These are phyloP conservation scores for Eumeta japonica DNA, from an alignment of 1,140 invertebrate species.

Conservation along the genomic window DNA sequence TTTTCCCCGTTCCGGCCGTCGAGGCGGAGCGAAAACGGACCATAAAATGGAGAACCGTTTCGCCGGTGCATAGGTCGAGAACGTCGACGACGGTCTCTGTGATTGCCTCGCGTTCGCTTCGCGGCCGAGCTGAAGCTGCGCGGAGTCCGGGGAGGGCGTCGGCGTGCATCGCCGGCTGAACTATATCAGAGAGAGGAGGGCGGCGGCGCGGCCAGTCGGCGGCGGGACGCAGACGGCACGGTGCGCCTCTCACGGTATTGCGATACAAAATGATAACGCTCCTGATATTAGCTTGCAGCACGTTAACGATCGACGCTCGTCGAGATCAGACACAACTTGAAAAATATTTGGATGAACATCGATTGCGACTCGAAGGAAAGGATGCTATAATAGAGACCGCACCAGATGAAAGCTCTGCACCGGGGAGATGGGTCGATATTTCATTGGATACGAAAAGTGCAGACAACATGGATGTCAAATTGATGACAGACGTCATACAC, in stretches of 20 bases:
- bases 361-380: conserved; percentile 55
- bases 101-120: conserved; percentile 51
- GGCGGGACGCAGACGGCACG: conserved; percentile 34
- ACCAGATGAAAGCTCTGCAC: conserved; percentile 11
- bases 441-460: conserved; percentile 19
- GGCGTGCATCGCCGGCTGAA: conserved; percentile 35
- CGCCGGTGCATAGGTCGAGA: conserved; percentile 42
- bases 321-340: conserved; percentile 26
- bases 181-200: conserved; percentile 39
- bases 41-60: conserved; percentile 42
- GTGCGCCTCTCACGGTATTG: conserved; percentile 37
- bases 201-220: conserved; percentile 37
- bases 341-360: conserved; percentile 36
- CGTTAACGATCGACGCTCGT: conserved; percentile 13
- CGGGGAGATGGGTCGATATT: conserved; percentile 19
- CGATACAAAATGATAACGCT: conserved; percentile 33
- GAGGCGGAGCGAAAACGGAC: conserved; percentile 31
- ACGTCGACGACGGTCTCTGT: conserved; percentile 36
- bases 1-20: too few species aligned
- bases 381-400: conserved; percentile 56
- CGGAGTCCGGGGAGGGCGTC: conserved; percentile 43
- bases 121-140: conserved; percentile 46
- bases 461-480: conserved; percentile 41
- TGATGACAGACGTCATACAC: conserved; percentile 46
- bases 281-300: conserved; percentile 24